Percentiles rank a stretch among this genome's conserved stretches.
phyloP scores from a whole-genome alignment of 2,888 invertebrate genomes.

The Didymodactylos carnosus region DNA sequence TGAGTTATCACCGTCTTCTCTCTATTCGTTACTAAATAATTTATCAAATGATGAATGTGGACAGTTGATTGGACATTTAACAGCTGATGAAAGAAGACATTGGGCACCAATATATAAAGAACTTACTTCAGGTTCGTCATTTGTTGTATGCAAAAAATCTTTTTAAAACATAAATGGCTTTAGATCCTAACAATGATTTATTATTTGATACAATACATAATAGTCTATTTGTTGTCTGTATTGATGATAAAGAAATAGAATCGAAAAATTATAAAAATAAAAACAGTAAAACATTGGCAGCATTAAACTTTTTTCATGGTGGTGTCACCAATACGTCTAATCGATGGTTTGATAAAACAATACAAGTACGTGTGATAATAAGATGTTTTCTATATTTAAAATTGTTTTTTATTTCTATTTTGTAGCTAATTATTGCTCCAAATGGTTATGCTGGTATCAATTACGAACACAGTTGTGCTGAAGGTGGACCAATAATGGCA shows the following conservation, averaged over 20 bases:
- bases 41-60: neutral
- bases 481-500: slow-evolving; percentile 3
- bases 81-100: slow-evolving; percentile 2
- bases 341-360: slow-evolving; percentile 13
- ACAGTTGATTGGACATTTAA: slow-evolving; percentile 5
- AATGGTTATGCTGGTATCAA: slow-evolving; percentile 9
- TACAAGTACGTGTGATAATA: neutral
- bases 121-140: neutral
- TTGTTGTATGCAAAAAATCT: neutral
- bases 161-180: neutral
- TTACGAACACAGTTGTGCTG: slow-evolving; percentile 9
- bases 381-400: neutral
- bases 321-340: slow-evolving; percentile 6
- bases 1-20: neutral
- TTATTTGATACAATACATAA: slow-evolving; percentile 7
- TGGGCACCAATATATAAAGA: slow-evolving; percentile 3
- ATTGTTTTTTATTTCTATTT: neutral
- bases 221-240: slow-evolving; percentile 9
- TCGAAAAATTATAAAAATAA: too few relatives aligned
- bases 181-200: neutral
- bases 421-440: slow-evolving; percentile 1
- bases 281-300: neutral
- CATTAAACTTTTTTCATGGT: neutral
- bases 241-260: neutral
- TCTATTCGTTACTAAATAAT: too few relatives aligned